Conservation (phyloP, 2,797 vertebrate genomes). For the Astyanax mexicanus region DNA sequence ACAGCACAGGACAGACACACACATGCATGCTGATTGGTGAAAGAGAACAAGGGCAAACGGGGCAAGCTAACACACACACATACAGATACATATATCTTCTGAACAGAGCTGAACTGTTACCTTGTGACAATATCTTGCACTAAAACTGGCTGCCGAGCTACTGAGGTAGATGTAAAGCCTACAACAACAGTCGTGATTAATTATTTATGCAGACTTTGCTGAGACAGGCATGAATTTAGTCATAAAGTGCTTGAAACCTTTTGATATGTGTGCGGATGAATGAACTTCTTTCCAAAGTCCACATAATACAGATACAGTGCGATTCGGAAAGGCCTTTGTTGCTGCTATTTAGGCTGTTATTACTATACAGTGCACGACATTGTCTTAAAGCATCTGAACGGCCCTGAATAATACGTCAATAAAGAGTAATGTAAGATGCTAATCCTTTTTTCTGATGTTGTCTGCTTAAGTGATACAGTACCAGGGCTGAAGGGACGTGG, state of each 20-base stretch:
- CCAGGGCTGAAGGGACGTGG: slow-evolving; percentile 12
- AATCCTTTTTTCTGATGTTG: slow-evolving; percentile 43
- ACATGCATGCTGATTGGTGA: background rate
- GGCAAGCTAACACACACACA: background rate
- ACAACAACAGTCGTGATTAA: slow-evolving; percentile 7
- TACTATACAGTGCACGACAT: background rate
- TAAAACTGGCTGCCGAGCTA: background rate
- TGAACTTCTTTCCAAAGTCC: background rate
- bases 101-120: background rate
- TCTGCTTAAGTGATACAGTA: slow-evolving; percentile 38
- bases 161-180: slow-evolving; percentile 6
- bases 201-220: slow-evolving; percentile 14
- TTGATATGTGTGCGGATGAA: background rate
- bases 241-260: background rate
- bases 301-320: background rate
- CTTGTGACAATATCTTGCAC: background rate
- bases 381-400: background rate
- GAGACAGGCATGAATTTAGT: background rate
- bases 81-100: background rate
- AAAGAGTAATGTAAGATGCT: slow-evolving; percentile 17
- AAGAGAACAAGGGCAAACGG: background rate
- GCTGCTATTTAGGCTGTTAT: background rate
- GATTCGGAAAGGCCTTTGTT: background rate
- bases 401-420: slow-evolving; percentile 22
- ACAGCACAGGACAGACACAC: background rate